These are phyloP conservation scores for Sitodiplosis mosellana DNA, from an alignment of 1,140 invertebrate genomes.

Conservation along the genomic window DNA sequence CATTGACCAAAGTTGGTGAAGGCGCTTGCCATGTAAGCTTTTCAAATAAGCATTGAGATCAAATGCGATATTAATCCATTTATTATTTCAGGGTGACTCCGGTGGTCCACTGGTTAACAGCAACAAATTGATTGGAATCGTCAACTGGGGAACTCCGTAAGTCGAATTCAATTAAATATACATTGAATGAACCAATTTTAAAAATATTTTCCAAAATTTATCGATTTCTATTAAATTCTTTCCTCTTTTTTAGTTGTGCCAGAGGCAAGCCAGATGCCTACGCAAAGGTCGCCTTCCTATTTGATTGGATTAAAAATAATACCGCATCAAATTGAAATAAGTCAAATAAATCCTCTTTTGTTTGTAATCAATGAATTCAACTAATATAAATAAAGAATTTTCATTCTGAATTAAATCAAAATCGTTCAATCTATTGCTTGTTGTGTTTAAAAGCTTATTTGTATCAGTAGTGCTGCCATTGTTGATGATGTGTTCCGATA, in stretches of 20 bases:
- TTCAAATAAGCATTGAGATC: background rate
- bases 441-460: too few species aligned
- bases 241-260: constrained; percentile 24
- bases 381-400: too few species aligned
- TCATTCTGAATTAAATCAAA: too few species aligned
- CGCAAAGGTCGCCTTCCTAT: constrained; percentile 24
- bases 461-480: too few species aligned
- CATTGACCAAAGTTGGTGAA: constrained; percentile 34
- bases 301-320: constrained; percentile 17
- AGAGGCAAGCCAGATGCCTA: constrained; percentile 31
- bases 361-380: too few species aligned
- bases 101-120: constrained; percentile 27
- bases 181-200: background rate
- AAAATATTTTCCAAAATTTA: background rate
- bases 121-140: constrained; percentile 28
- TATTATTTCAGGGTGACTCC: constrained; percentile 21
- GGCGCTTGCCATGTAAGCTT: constrained; percentile 34
- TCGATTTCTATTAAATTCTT: background rate
- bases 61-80: background rate
- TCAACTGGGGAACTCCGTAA: constrained; percentile 32
- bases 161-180: constrained; percentile 4
- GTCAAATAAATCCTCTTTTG: too few species aligned
- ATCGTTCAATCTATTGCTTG: too few species aligned
- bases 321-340: too few species aligned
- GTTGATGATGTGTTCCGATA: too few species aligned